Evolutionary conservation across 2,113 vertebrate species (phyloP), one percentile per base, ranked within the genome.

Genomic region (Herpetotheres cachinnans): DNA sequence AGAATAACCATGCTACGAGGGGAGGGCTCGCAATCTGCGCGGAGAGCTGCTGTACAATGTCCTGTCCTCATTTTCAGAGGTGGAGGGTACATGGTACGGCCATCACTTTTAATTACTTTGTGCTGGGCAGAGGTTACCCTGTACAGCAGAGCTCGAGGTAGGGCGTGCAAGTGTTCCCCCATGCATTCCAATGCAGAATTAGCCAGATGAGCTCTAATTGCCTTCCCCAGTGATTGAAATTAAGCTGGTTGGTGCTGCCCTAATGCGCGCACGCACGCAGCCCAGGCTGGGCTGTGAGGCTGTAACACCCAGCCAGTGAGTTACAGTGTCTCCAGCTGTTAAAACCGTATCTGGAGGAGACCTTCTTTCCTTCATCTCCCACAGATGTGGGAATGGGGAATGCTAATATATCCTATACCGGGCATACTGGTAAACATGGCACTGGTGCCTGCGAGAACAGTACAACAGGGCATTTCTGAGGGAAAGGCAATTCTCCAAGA

Each of bases 31-130:
- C 59, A 84, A 27, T 63, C 40, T 21, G 59, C 94, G 61, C 55
- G 73, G 38, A 67, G 26, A 47, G 80, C 46, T 84, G 77, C 71
- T 83, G 82, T 50, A 61, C 62, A 25, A 73, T 6, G 8, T 77
- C 66, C 76, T 86, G 58, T 71, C 94, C 91, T 92, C 11, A 1
- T 58, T 89, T 83, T 73, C 46, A 55, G 90, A 86, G 65, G 55
- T 2, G 27, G 38, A 83, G 46, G 66, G 46, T 18, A 86, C 87
- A 74, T 30, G 17, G 88, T 30, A 52, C 2, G 7, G 71, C 88
- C 56, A 78, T 89, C 47, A 50, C 66, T 82, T 74, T 59, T 59
- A 61, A 92, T 90, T 81, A 58, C 52, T 20, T 18, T 27, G 36
- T 34, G 50, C 72, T 62, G 44, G 32, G 42, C 71, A 80, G 74